These are phyloP conservation scores for Eira barbara DNA, from an alignment of 2,113 vertebrate species.

Conservation along the genomic window DNA sequence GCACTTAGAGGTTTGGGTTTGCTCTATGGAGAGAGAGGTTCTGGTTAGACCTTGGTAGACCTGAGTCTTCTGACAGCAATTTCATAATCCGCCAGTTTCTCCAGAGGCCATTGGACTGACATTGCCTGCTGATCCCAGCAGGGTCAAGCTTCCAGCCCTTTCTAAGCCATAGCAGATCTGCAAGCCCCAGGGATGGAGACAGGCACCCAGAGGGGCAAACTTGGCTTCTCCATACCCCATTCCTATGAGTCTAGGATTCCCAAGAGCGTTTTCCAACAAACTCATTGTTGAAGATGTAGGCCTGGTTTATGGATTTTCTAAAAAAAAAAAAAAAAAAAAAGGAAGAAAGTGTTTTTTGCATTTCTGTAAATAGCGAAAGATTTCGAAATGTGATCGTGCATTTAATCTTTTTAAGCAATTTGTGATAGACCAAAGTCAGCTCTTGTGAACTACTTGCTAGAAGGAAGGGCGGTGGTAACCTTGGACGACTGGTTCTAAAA, in stretches of 20 bases:
- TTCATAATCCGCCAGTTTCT: neutral
- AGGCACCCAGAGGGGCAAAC: neutral
- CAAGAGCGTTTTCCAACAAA: constrained; percentile 53
- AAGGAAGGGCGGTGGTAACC: neutral
- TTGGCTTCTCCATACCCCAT: neutral
- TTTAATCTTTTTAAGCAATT: constrained; percentile 35
- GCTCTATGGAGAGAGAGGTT: neutral
- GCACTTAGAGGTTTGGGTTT: neutral
- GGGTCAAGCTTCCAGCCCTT: neutral
- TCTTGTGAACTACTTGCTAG: neutral
- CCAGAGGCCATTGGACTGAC: neutral
- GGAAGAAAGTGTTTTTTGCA: neutral
- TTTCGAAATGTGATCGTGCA: neutral
- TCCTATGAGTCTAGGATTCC: constrained; percentile 44
- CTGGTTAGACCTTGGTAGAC: neutral
- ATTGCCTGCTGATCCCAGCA: neutral
- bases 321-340: neutral
- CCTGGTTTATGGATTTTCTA: constrained; percentile 55
- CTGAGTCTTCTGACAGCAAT: neutral
- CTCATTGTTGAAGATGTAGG: constrained; percentile 59
- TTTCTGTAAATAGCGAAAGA: constrained; percentile 76
- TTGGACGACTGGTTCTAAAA: neutral
- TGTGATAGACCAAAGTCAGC: constrained; percentile 22
- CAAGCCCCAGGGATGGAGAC: neutral
- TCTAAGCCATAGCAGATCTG: neutral